A percentile compares a stretch with the other conserved stretches of the same genome.
phyloP scores from a whole-genome alignment of 2,113 vertebrate species.

The Lota lota region DNA sequence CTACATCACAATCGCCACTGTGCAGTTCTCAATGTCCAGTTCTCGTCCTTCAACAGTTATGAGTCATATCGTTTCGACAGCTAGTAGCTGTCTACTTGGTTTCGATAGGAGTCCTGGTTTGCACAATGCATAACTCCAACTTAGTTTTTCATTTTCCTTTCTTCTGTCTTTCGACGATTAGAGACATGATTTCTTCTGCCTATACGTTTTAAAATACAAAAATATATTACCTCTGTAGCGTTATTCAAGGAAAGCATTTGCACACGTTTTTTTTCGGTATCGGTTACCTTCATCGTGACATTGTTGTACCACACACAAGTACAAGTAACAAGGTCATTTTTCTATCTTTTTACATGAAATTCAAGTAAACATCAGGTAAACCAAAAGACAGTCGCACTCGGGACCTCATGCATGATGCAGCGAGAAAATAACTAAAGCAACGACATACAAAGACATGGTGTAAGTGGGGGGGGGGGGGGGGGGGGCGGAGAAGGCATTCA shows the following conservation, averaged over 20 bases:
- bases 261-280: constrained; percentile 61
- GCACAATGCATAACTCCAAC: constrained; percentile 31
- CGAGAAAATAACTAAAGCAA: constrained; percentile 33
- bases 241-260: constrained; percentile 69
- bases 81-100: constrained; percentile 51
- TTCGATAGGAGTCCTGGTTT: constrained; percentile 29
- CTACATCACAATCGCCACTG: neutral
- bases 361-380: constrained; percentile 75
- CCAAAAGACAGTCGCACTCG: constrained; percentile 30
- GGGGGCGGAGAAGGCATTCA: constrained; percentile 17
- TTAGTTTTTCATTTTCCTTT: constrained; percentile 6
- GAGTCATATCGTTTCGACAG: constrained; percentile 48
- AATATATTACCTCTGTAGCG: constrained; percentile 75
- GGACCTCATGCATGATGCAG: constrained; percentile 61
- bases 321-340: constrained; percentile 68
- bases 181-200: constrained; percentile 41
- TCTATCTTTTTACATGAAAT: constrained; percentile 71
- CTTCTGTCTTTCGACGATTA: constrained; percentile 50
- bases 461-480: neutral
- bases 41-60: constrained; percentile 53
- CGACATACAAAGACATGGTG: constrained; percentile 35
- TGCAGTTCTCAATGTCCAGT: constrained; percentile 20
- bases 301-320: constrained; percentile 60
- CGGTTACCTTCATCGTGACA: constrained; percentile 66
- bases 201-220: constrained; percentile 70